Evolutionary conservation across 2,888 invertebrate species (phyloP).

Genomic region (Latrodectus hesperus): DNA sequence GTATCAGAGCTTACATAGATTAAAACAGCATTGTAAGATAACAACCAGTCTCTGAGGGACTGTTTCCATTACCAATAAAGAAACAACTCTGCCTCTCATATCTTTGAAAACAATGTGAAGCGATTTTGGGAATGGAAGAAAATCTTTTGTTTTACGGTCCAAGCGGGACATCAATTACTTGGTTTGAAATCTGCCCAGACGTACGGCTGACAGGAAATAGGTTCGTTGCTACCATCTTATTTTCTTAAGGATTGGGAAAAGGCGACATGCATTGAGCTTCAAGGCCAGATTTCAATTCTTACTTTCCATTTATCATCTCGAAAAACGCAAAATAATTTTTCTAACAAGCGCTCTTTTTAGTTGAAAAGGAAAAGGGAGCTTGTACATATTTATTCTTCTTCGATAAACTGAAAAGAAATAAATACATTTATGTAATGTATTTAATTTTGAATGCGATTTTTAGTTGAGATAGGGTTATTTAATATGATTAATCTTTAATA

Average conservation of each 20-base stretch:
- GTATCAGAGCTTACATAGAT: no score
- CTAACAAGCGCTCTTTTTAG: neutral
- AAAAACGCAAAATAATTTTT: conserved; percentile 20
- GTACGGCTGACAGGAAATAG: conserved; percentile 44
- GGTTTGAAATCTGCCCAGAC: conserved; percentile 57
- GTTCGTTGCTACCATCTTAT: conserved; percentile 40
- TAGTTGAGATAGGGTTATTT: no score
- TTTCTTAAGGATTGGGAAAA: conserved; percentile 31
- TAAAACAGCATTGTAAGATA: no score
- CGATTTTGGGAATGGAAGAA: conserved; percentile 17
- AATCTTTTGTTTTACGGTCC: conserved; percentile 43
- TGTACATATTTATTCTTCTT: neutral
- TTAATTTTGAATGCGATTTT: no score
- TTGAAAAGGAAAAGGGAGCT: neutral
- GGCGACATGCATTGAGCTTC: conserved; percentile 2
- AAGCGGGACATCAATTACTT: conserved; percentile 60
- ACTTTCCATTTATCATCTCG: conserved; percentile 45
- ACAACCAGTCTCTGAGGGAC: neutral
- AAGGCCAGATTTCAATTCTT: conserved; percentile 30
- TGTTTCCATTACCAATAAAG: conserved; percentile 3
- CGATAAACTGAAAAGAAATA: neutral
- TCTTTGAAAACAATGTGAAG: conserved; percentile 11
- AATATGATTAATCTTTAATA: no score
- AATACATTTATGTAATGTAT: no score
- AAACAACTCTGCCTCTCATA: conserved; percentile 29